Percentiles rank a stretch among this genome's conserved stretches.
Evolutionary conservation across 2,113 vertebrate species (phyloP).

Genomic region (Grallaria varia): DNA sequence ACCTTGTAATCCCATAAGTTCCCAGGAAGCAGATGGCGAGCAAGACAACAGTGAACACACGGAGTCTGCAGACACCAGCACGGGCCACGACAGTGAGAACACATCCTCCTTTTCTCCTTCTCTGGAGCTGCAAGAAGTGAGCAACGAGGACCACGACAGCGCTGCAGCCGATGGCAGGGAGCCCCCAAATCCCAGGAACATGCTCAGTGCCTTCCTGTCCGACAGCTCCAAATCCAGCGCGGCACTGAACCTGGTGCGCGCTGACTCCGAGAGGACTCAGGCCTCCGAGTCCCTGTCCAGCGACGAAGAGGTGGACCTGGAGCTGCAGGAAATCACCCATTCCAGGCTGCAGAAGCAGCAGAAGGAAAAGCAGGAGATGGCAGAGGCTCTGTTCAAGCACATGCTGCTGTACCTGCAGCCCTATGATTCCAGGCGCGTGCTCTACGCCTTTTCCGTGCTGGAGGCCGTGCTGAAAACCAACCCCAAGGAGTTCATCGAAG

Average conservation of each 20-base stretch:
- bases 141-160: conserved; percentile 67
- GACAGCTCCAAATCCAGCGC: conserved; percentile 29
- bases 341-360: conserved; percentile 82
- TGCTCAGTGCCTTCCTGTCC: neutral
- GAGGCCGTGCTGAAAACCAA: conserved; percentile 90
- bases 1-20: neutral
- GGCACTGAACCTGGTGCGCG: conserved; percentile 58
- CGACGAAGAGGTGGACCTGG: conserved; percentile 87
- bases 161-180: neutral
- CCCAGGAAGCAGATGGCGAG: neutral
- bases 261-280: conserved; percentile 89
- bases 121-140: conserved; percentile 67
- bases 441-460: conserved; percentile 88
- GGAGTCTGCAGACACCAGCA: conserved; percentile 90
- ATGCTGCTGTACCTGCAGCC: conserved; percentile 86
- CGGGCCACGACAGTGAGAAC: conserved; percentile 83
- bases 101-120: conserved; percentile 85
- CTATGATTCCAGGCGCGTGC: conserved; percentile 84
- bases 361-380: conserved; percentile 81
- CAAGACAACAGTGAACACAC: conserved; percentile 86
- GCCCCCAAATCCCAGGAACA: neutral
- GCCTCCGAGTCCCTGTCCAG: conserved; percentile 93
- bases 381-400: conserved; percentile 88
- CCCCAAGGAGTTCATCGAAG: conserved; percentile 87
- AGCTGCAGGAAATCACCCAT: conserved; percentile 84